Percentiles rank a stretch among this genome's conserved stretches.
Conservation (phyloP, 2,888 invertebrate genomes). For the Scaptomyza tumidula region DNA sequence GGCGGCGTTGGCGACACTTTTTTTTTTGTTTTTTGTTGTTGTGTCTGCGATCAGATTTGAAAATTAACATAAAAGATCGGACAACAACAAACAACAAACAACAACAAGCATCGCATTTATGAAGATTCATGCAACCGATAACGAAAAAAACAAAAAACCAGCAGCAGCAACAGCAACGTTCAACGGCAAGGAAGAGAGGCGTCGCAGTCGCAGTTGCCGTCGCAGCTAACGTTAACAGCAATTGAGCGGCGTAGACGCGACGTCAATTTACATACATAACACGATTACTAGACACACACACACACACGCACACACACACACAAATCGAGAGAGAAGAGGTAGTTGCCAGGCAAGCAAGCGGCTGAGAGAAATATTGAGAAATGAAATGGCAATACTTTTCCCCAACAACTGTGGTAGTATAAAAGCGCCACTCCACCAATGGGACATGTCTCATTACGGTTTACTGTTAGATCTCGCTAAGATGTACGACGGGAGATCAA, state of each 20-base stretch:
- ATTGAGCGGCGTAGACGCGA: constrained; percentile 39
- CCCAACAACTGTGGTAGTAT: constrained; percentile 81
- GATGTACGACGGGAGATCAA: constrained; percentile 82
- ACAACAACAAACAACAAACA: constrained; percentile 26
- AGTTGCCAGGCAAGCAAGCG: no score
- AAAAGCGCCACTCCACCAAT: constrained; percentile 83
- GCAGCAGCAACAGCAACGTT: constrained; percentile 21
- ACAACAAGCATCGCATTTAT: constrained; percentile 40
- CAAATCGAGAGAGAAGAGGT: not conserved
- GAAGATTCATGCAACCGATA: constrained; percentile 72
- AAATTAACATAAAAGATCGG: constrained; percentile 65
- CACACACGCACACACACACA: constrained; percentile 12
- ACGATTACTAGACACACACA: constrained; percentile 56
- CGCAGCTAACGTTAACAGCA: constrained; percentile 9
- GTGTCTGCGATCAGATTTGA: constrained; percentile 39
- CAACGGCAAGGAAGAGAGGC: constrained; percentile 71
- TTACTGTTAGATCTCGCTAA: constrained; percentile 84
- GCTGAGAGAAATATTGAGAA: constrained; percentile 71
- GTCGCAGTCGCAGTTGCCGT: constrained; percentile 11
- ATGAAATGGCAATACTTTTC: constrained; percentile 82
- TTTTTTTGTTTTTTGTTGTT: not conserved
- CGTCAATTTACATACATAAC: constrained; percentile 77
- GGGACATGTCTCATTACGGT: constrained; percentile 84
- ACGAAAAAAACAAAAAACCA: constrained; percentile 19
- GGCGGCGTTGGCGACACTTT: constrained; percentile 59